Base-by-base conservation (phyloP, 2,888 invertebrate genomes). In the Barypeithes pellucidus region DNA sequence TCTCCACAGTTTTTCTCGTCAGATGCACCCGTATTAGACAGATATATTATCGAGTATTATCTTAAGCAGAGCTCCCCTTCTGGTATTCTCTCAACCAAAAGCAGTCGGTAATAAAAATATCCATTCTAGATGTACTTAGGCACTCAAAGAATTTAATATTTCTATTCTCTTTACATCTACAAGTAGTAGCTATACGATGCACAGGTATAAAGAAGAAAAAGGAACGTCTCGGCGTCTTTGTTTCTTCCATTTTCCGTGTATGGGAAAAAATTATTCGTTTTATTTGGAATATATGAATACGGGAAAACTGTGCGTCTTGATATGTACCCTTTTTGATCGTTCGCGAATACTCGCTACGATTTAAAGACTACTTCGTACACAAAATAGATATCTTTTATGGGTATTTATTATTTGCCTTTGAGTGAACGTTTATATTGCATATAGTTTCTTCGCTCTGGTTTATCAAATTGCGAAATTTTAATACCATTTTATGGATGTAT, bases 201-300 rank as follows among this genome's bases (percentile, higher is more conserved):
- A 43, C 16, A 33, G 16, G 2, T n/a, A 8, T 7, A 33, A 33
- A 20, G n/a, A 54, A 54, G 5, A 57, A 57, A 29, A 57, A n/a
- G n/a, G n/a, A n/a, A 57, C 36, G 16, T 57, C 11, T 33, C 18
- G 16, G 24, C 16, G 33, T 33, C 54, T 57, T 57, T 57, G 33
- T 57, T 33, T 57, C 54, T 24, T 18, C 16, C 11, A 1, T 24
- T 57, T 33, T 57, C 3, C 29, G 29, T 29, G 5, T 24, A 29
- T 29, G 8, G 9, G 29, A 5, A 29, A 33, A 57, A 33, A 57
- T 36, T 57, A 33, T 57, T 57, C 33, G 4, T 57, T 33, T 57
- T 57, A 57, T 57, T 57, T 33, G 54, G 54, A 33, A 57, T 57
- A 57, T 57, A 57, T 57, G 54, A 57, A 57, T 57, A 57, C 33